Conservation (phyloP, 2,797 vertebrate species). For the Chanos chanos region DNA sequence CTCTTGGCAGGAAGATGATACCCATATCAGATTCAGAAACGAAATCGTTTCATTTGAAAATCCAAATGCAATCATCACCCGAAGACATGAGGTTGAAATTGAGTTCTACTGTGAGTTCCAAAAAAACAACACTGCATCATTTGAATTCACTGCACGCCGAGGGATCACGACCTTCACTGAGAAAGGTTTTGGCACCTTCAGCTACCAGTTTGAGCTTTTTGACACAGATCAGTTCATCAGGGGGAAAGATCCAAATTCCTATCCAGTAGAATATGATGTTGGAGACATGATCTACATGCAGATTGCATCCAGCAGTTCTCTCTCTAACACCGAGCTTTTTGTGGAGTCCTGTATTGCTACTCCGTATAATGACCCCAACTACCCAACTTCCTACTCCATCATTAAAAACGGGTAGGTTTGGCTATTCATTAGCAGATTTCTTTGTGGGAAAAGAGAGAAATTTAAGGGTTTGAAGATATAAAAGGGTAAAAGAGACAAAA, state of each 20-base stretch:
- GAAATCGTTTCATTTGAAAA: constrained; percentile 49
- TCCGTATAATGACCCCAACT: constrained; percentile 60
- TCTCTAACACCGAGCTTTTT: constrained; percentile 62
- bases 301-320: constrained; percentile 52
- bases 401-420: constrained; percentile 58
- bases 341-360: constrained; percentile 66
- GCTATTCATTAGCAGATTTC: not conserved
- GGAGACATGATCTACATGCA: constrained; percentile 60
- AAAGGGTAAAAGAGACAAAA: not conserved
- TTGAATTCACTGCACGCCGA: constrained; percentile 52
- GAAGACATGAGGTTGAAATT: constrained; percentile 55
- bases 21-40: constrained; percentile 62
- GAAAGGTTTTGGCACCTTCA: constrained; percentile 52
- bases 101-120: constrained; percentile 63
- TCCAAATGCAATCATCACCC: constrained; percentile 43
- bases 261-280: constrained; percentile 55
- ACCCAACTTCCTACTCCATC: constrained; percentile 57
- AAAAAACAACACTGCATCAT: constrained; percentile 53
- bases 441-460: too few species aligned
- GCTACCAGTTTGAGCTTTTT: constrained; percentile 54
- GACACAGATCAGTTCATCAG: constrained; percentile 27
- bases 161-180: constrained; percentile 48
- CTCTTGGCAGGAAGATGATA: constrained; percentile 53
- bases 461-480: not conserved
- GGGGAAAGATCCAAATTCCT: constrained; percentile 30